A percentile compares a stretch with the other conserved stretches of the same genome.
These are phyloP conservation scores for Coleophora flavipennella DNA, from an alignment of 2,888 invertebrate species.

Conservation along the genomic window DNA sequence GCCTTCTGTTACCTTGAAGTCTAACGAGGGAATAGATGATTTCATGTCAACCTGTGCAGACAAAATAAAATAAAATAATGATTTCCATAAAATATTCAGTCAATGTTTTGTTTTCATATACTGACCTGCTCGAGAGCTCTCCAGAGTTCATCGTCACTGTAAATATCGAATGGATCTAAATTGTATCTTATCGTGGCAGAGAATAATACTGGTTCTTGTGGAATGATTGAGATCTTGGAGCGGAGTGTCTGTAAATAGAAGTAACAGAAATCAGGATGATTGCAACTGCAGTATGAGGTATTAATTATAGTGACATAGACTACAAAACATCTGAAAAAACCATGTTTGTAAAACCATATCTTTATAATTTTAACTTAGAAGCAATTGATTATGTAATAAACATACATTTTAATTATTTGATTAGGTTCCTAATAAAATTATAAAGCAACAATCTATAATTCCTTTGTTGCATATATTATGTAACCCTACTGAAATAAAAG, in stretches of 20 bases:
- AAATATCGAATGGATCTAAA: constrained; percentile 82
- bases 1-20: constrained; percentile 79
- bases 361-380: too few species aligned
- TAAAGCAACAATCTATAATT: too few species aligned
- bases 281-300: too few species aligned
- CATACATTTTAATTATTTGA: too few species aligned
- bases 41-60: constrained; percentile 79
- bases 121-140: constrained; percentile 79
- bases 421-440: too few species aligned
- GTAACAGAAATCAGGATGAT: constrained; percentile 1
- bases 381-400: too few species aligned
- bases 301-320: too few species aligned
- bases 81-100: too few species aligned
- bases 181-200: constrained; percentile 78
- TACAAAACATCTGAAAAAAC: too few species aligned
- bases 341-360: too few species aligned
- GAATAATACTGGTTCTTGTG: constrained; percentile 89
- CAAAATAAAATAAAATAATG: neutral
- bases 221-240: constrained; percentile 76
- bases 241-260: constrained; percentile 69
- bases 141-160: constrained; percentile 80
- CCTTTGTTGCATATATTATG: too few species aligned
- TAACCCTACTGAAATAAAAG: too few species aligned
- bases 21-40: constrained; percentile 75
- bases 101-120: constrained; percentile 11